Conservation (phyloP, 1,140 invertebrate genomes). For the Rhopalosiphum maidis region DNA sequence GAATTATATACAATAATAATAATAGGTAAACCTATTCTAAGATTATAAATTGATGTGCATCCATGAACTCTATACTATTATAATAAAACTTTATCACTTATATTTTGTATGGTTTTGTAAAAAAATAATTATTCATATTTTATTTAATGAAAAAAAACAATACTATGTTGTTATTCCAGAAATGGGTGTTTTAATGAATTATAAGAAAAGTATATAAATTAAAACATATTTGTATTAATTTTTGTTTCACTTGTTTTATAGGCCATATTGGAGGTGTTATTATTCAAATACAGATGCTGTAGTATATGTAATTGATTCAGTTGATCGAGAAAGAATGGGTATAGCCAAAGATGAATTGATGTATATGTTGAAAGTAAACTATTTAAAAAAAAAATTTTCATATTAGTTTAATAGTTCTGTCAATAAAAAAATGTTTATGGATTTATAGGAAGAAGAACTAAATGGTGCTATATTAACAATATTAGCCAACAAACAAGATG, state of each 20-base stretch:
- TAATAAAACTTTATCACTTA: background rate
- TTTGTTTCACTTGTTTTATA: conserved; percentile 62
- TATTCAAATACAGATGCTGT: conserved; percentile 99
- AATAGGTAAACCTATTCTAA: background rate
- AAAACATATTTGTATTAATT: background rate
- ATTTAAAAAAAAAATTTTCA: background rate
- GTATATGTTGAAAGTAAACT: conserved; percentile 90
- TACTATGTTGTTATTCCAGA: background rate
- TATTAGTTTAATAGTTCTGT: background rate
- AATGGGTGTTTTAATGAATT: background rate
- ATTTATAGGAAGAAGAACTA: conserved; percentile 90
- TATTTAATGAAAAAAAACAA: background rate
- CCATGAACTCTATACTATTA: background rate
- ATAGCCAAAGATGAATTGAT: conserved; percentile 98
- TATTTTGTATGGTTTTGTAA: background rate
- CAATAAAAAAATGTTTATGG: conserved; percentile 56
- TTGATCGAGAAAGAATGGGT: conserved; percentile 97
- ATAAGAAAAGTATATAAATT: background rate
- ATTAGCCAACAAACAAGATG: conserved; percentile 99
- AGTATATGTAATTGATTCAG: conserved; percentile 99
- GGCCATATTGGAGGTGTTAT: conserved; percentile 99
- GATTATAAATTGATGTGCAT: background rate
- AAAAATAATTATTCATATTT: background rate
- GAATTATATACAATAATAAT: background rate
- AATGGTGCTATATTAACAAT: conserved; percentile 94